These are phyloP conservation scores for Ctenomys sociabilis DNA, from an alignment of 2,113 vertebrate species.

Conservation along the genomic window DNA sequence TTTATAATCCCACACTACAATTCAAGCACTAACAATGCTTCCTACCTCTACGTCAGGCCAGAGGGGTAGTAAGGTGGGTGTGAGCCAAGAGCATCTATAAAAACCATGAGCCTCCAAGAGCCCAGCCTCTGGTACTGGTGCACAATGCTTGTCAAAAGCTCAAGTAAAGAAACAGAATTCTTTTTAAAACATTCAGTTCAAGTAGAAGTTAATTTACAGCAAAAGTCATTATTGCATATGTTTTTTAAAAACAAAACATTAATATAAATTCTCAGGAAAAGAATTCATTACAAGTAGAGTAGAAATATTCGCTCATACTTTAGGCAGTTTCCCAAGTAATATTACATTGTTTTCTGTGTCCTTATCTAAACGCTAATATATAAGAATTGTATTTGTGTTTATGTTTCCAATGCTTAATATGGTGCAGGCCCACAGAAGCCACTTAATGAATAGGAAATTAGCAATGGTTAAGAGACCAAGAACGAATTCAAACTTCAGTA, in stretches of 20 bases:
- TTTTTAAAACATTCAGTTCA: neutral
- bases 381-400: neutral
- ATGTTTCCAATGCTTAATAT: neutral
- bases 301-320: neutral
- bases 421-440: neutral
- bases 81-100: no score
- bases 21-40: neutral
- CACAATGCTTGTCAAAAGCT: neutral
- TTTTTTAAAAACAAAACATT: conserved; percentile 7
- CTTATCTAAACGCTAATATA: neutral
- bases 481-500: neutral
- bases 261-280: neutral
- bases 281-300: neutral
- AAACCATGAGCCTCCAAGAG: neutral
- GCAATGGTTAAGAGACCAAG: neutral
- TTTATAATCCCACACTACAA: neutral
- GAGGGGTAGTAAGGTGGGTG: neutral
- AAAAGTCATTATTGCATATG: neutral
- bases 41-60: neutral
- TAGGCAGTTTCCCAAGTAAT: neutral
- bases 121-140: neutral
- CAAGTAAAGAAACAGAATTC: neutral
- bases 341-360: neutral
- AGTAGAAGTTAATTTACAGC: neutral
- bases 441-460: neutral